Percentiles rank a stretch among this genome's conserved stretches.
phyloP scores from a whole-genome alignment of 2,888 invertebrate genomes.

The Mythimna ferrago region DNA sequence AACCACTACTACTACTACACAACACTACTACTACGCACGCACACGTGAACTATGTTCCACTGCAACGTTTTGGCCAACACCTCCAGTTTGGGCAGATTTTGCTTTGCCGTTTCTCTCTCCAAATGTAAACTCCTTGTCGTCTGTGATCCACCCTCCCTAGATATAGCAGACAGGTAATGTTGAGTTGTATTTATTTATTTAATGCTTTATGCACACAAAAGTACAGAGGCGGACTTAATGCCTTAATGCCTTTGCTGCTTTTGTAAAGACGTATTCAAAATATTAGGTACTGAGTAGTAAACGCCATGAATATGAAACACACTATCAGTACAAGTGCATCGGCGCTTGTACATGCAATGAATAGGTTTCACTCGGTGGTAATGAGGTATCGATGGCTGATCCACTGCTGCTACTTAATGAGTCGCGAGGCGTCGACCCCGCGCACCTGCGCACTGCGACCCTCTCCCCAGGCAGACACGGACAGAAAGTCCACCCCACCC shows the following conservation, averaged over 20 bases:
- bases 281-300: background rate
- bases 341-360: background rate
- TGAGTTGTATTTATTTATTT: background rate
- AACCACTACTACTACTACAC: no score
- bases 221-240: no score
- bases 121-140: no score
- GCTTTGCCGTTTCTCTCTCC: no score
- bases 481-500: constrained; percentile 23
- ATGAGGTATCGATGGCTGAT: constrained; percentile 35
- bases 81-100: no score
- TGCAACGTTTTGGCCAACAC: no score
- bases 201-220: no score
- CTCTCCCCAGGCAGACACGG: background rate
- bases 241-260: no score
- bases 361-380: constrained; percentile 10
- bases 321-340: constrained; percentile 19
- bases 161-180: background rate
- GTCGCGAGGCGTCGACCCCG: constrained; percentile 19
- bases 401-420: constrained; percentile 29
- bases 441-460: constrained; percentile 36
- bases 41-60: no score
- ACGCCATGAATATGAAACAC: constrained; percentile 37
- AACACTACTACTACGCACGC: no score
- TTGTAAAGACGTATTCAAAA: background rate
- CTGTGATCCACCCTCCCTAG: no score